Evolutionary conservation across 2,888 invertebrate species (phyloP), one percentile per base, ranked within the genome.

Genomic region (Oligia latruncula): DNA sequence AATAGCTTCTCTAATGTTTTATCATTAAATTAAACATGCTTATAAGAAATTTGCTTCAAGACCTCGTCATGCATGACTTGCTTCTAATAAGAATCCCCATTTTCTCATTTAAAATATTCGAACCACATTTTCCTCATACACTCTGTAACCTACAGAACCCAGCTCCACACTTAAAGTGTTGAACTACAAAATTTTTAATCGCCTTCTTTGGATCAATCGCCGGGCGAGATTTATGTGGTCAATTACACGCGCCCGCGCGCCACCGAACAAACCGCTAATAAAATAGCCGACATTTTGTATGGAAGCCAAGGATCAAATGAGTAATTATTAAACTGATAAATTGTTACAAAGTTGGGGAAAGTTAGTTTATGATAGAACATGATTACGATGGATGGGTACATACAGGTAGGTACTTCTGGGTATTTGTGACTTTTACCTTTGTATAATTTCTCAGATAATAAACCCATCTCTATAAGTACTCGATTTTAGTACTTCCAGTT

Each of bases 151-250:
- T 68, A 68, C 71, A 67, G 87, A 87, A 87, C 81, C 72, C 74
- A 4, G 20, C 13, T 58, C 65, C 35, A 75, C 74, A 75, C 77
- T 74, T 68, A 60, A 73, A 75, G 85, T 87, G 85, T 87, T 87
- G 88, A 81, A 87, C 83, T 87, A 88, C 87, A 84, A 88, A 71
- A 84, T 83, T 90, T 88, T 85, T 86, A 89, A 90, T 90, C 89
- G 80, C 73, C 65, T 81, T 80, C 81, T 79, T 80, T 76, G 87
- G 88, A 90, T 90, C 90, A 91, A 90, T 90, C 91, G 90, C 84
- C 76, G 85, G 81, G 78, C 81, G 81, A 89, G 91, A 92, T 92
- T 91, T 91, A 92, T 91, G 85, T 86, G 71, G 74, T 87, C 90
- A 91, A 91, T 91, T 90, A 92, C 85, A 81, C 71, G 78, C 83